Conservation (phyloP, 2,113 vertebrate species). For the Eolophus roseicapilla region DNA sequence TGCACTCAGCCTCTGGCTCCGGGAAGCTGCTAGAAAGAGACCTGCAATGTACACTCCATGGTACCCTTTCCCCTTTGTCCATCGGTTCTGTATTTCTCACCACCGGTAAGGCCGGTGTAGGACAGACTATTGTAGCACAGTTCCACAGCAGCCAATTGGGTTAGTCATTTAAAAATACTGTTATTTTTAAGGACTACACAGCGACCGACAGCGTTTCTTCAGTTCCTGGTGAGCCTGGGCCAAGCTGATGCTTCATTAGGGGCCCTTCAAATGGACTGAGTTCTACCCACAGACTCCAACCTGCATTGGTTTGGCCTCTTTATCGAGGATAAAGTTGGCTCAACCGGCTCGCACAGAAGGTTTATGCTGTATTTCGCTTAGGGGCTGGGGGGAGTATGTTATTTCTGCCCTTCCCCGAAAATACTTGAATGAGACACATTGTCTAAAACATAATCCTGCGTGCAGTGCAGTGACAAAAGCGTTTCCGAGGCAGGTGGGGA, state of each 20-base stretch:
- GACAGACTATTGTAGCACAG: not conserved
- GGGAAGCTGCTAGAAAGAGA: slow-evolving; percentile 49
- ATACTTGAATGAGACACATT: slow-evolving; percentile 83
- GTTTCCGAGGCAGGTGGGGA: slow-evolving; percentile 35
- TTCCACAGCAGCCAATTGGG: not conserved
- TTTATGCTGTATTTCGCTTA: slow-evolving; percentile 73
- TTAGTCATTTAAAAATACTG: accelerated
- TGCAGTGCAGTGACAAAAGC: slow-evolving; percentile 63
- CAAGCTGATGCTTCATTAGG: not conserved
- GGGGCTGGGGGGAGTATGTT: slow-evolving; percentile 71
- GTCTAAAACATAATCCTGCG: slow-evolving; percentile 62
- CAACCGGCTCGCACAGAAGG: not conserved
- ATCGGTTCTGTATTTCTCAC: not conserved
- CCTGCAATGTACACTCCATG: not conserved
- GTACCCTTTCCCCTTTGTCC: slow-evolving; percentile 9
- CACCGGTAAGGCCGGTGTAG: not conserved
- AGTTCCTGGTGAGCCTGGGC: not conserved
- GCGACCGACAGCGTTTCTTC: not conserved
- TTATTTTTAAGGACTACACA: not conserved
- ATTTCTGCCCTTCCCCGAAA: slow-evolving; percentile 78
- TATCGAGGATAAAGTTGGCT: not conserved
- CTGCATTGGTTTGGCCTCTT: not conserved
- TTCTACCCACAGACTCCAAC: not conserved
- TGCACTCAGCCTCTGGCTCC: slow-evolving; percentile 35
- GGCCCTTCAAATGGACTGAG: not conserved